Evolutionary conservation across 2,797 vertebrate genomes (phyloP).

Genomic region (Coregonus sp.): DNA sequence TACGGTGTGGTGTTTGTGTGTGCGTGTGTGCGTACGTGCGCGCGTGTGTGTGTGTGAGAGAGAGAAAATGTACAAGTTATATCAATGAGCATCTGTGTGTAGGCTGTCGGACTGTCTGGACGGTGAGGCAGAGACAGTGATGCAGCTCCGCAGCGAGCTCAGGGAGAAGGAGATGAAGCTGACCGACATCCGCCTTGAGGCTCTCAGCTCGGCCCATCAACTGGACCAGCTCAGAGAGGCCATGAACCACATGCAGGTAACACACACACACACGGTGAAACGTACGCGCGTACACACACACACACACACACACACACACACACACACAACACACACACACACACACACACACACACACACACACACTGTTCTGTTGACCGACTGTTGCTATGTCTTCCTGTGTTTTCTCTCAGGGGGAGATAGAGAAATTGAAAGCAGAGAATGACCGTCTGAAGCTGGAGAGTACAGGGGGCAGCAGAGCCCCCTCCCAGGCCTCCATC

Average conservation of each 20-base stretch:
- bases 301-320: background rate
- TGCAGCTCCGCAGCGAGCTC: constrained; percentile 93
- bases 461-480: constrained; percentile 84
- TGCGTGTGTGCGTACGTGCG: background rate
- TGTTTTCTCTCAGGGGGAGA: constrained; percentile 79
- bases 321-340: constrained; percentile 16
- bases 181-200: constrained; percentile 95
- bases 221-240: constrained; percentile 96
- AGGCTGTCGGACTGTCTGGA: constrained; percentile 93
- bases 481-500: constrained; percentile 87
- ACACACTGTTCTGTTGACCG: background rate
- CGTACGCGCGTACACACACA: background rate
- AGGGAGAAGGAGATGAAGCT: constrained; percentile 99
- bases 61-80: too few relatives aligned
- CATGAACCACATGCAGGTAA: constrained; percentile 99
- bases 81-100: constrained; percentile 8
- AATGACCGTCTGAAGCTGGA: constrained; percentile 93
- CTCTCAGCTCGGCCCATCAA: constrained; percentile 96
- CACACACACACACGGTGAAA: background rate
- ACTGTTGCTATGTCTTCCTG: background rate
- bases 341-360: background rate
- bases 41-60: background rate
- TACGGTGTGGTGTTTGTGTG: background rate
- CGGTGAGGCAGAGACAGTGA: constrained; percentile 90
- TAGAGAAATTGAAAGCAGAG: constrained; percentile 93